phyloP scores from a whole-genome alignment of 2,797 vertebrate species.

The Tangara arthus region DNA sequence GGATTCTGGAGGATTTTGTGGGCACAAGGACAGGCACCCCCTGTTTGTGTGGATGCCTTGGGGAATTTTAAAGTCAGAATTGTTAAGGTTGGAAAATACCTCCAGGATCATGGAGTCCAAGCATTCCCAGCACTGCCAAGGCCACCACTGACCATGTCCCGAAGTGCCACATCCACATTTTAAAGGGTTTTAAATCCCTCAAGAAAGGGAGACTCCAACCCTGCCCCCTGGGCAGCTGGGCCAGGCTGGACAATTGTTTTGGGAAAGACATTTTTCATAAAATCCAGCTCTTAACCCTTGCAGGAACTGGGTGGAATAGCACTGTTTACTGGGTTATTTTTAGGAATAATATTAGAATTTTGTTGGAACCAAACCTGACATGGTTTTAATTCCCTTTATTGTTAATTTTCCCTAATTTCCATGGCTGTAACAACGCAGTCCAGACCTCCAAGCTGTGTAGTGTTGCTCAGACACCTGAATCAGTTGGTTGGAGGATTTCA shows the following conservation, averaged over 20 bases:
- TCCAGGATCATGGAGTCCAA: fast-evolving
- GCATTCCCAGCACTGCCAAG: neutral
- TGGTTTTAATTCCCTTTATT: neutral
- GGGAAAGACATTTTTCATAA: neutral
- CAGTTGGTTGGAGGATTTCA: neutral
- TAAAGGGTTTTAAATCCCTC: neutral
- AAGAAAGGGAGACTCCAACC: neutral
- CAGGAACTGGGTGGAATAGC: neutral
- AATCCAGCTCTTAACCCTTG: neutral
- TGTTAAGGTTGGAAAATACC: neutral
- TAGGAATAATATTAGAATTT: neutral
- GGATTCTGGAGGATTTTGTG: neutral
- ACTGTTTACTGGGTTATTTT: neutral
- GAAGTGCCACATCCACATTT: neutral
- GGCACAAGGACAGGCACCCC: neutral
- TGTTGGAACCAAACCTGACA: neutral
- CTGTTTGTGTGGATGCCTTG: neutral
- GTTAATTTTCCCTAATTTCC: neutral
- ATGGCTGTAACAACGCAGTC: neutral
- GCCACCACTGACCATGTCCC: neutral
- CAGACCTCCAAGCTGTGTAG: neutral
- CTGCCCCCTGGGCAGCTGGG: neutral
- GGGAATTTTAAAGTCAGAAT: neutral
- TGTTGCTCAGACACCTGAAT: neutral
- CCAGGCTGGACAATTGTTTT: neutral